Evolutionary conservation across 2,888 invertebrate species (phyloP).

Genomic region (Heliconius erato): DNA sequence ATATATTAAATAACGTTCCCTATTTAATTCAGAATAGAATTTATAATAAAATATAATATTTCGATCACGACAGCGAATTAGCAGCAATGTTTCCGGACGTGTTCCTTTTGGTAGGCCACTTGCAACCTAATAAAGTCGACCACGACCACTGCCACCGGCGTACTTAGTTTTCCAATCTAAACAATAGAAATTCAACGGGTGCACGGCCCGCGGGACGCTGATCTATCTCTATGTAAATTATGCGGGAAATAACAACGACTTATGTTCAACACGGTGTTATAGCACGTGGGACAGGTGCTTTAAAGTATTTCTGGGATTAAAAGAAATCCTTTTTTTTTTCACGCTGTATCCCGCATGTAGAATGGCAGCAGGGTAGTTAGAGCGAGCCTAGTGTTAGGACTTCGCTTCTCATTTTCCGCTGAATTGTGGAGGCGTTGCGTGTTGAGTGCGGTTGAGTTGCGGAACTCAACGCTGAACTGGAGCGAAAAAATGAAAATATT

Average conservation of each 20-base stretch:
- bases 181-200: slow-evolving; percentile 86
- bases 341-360: too few species aligned
- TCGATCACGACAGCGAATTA: slow-evolving; percentile 34
- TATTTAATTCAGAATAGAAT: slow-evolving; percentile 41
- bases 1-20: slow-evolving; percentile 60
- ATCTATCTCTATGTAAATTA: slow-evolving; percentile 86
- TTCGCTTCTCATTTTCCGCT: too few species aligned
- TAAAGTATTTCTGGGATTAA: background rate
- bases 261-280: slow-evolving; percentile 72
- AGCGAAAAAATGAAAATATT: too few species aligned
- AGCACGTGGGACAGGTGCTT: slow-evolving; percentile 62
- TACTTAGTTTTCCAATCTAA: slow-evolving; percentile 86
- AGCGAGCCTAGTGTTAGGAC: too few species aligned
- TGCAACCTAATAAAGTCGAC: slow-evolving; percentile 79
- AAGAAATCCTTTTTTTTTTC: background rate
- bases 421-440: too few species aligned
- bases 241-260: slow-evolving; percentile 81
- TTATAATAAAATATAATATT: slow-evolving; percentile 29
- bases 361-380: too few species aligned
- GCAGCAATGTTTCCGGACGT: slow-evolving; percentile 42
- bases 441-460: too few species aligned
- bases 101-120: slow-evolving; percentile 60
- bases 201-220: slow-evolving; percentile 80
- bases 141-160: slow-evolving; percentile 59
- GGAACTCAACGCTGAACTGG: too few species aligned